Percentiles rank a stretch among this genome's conserved stretches.
Conservation (phyloP, 53 echinoderm and acorn worm genomes). For the Stichopus horrens region DNA sequence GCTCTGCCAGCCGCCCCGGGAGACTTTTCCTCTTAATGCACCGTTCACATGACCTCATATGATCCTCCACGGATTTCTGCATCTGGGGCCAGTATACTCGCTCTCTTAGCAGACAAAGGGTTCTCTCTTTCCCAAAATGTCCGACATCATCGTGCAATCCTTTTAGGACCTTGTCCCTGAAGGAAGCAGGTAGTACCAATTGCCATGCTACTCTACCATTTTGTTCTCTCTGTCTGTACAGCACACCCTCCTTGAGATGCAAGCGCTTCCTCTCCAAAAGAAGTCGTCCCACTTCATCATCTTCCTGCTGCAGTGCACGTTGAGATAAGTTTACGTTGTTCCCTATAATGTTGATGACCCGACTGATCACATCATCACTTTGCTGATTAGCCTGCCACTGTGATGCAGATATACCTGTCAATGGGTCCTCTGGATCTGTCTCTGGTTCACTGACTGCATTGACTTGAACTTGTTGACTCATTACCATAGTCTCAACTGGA, state of each 20-base stretch:
- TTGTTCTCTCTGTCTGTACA: slow-evolving; percentile 16
- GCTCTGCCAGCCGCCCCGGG: too few species aligned
- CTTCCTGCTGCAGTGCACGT: not conserved
- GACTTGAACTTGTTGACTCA: not conserved
- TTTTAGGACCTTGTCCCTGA: not conserved
- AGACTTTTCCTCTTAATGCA: not conserved
- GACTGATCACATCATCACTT: not conserved
- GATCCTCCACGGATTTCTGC: not conserved
- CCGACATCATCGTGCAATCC: not conserved
- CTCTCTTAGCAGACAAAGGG: not conserved
- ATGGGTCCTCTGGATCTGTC: not conserved
- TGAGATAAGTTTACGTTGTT: not conserved
- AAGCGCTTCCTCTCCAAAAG: slow-evolving; percentile 37
- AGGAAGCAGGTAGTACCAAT: slow-evolving; percentile 44
- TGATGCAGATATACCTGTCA: not conserved
- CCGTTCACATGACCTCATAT: not conserved
- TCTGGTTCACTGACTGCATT: not conserved
- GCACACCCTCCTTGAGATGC: slow-evolving; percentile 5
- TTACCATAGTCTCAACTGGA: not conserved
- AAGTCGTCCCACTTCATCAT: slow-evolving; percentile 9
- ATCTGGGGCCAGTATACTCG: not conserved
- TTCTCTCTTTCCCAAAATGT: not conserved
- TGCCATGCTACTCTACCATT: not conserved
- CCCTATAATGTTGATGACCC: not conserved
- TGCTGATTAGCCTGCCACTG: slow-evolving; percentile 5